Conservation (phyloP, 2,797 vertebrate species). For the Pampus argenteus region DNA sequence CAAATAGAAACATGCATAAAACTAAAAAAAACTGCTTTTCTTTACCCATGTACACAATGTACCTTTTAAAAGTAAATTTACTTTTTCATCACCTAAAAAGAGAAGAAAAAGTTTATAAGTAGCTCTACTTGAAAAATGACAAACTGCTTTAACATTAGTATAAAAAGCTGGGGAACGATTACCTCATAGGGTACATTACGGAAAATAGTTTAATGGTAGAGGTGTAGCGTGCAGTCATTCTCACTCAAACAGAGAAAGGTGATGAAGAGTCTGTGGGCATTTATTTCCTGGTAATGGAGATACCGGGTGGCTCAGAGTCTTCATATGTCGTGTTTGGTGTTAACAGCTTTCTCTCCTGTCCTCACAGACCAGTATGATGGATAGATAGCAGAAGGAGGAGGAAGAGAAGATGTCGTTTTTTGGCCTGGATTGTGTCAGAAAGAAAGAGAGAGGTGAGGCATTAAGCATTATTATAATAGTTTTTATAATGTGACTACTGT, state of each 20-base stretch:
- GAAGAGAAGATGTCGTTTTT: constrained; percentile 79
- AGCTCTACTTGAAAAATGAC: not conserved
- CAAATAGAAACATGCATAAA: not conserved
- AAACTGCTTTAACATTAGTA: constrained; percentile 11
- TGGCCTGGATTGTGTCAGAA: constrained; percentile 69
- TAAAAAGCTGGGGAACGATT: constrained; percentile 21
- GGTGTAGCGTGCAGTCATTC: constrained; percentile 4
- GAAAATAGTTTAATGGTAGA: constrained; percentile 45
- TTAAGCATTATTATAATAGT: too few relatives aligned
- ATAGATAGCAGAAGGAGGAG: constrained; percentile 62
- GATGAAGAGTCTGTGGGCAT: not conserved
- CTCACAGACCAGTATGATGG: constrained; percentile 60
- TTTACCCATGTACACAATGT: too few relatives aligned
- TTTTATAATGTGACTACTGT: too few relatives aligned
- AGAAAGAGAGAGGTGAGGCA: constrained; percentile 78
- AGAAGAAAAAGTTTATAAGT: constrained; percentile 18
- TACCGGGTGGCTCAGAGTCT: not conserved
- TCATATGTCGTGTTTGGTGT: not conserved
- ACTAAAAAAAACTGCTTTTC: too few relatives aligned
- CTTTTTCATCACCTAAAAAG: too few relatives aligned
- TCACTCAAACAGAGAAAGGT: constrained; percentile 5
- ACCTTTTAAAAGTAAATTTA: too few relatives aligned
- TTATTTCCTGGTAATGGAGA: not conserved
- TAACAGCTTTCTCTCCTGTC: constrained; percentile 10
- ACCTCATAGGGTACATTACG: constrained; percentile 57